Conservation (phyloP, 2,888 invertebrate species). For the Rhagonycha lutea region DNA sequence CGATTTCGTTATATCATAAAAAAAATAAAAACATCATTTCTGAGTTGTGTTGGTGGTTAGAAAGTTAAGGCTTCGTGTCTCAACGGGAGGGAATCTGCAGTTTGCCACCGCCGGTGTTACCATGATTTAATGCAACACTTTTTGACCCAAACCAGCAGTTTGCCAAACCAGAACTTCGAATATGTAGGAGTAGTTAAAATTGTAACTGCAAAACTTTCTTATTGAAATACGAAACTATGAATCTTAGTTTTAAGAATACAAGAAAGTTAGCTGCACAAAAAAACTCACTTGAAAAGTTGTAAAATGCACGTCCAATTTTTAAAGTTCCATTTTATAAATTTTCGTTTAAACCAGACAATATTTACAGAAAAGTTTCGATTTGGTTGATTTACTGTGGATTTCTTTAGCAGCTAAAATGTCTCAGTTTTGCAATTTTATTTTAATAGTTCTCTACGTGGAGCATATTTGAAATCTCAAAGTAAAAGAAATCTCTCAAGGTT, state of each 20-base stretch:
- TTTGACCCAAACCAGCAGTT: constrained; percentile 13
- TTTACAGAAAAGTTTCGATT: background rate
- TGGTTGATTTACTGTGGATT: background rate
- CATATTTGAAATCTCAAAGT: background rate
- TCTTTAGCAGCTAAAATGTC: background rate
- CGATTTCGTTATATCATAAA: background rate
- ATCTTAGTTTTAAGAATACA: background rate
- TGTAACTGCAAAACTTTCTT: constrained; percentile 23
- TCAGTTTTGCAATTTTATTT: background rate
- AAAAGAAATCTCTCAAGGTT: background rate
- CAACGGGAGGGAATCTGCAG: constrained; percentile 10
- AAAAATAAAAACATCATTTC: constrained; percentile 9
- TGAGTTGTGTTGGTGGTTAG: constrained; percentile 10
- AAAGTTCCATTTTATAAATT: constrained; percentile 1
- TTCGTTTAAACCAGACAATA: background rate
- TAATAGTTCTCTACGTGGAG: background rate
- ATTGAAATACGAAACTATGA: constrained; percentile 22
- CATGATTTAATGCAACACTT: constrained; percentile 27
- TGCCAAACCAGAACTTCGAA: constrained; percentile 11
- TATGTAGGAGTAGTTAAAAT: constrained; percentile 7
- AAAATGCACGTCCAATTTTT: background rate
- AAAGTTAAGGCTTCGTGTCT: constrained; percentile 2
- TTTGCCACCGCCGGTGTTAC: constrained; percentile 21
- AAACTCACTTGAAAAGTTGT: constrained; percentile 29
- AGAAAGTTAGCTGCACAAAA: constrained; percentile 18